Base-by-base conservation (phyloP, 2,888 invertebrate genomes). In the Drosophila greeni region DNA sequence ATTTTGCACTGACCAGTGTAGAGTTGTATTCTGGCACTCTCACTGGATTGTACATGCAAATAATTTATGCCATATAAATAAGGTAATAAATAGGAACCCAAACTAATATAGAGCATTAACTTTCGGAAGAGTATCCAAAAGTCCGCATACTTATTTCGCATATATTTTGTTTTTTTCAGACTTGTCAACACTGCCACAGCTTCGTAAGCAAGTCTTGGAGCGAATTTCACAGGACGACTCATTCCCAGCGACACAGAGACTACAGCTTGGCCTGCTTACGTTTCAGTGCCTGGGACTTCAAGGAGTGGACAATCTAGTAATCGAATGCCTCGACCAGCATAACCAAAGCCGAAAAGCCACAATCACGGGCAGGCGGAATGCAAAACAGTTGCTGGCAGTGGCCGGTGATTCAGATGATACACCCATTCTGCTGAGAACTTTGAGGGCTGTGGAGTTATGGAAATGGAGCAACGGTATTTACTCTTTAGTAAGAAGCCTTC, bases 381-480 rank as follows among this genome's bases (percentile, higher is more conserved):
- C 80, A 8, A 64, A 72, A 67, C 84, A 87, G 76, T 70, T 86
- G 69, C 34, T 70, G 1, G 29, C 49, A 20, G 33, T 39, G 26
- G 33, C 23, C 1, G n/a, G 36, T 23, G 29, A 31, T 31, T 47
- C 56, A 14, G 58, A 59, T 14, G 36, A 53, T 2, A 23, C 52
- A 23, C 12, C 58, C 8, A 9, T 75, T 20, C 43, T 59, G 5
- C 29, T 75, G 31, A 66, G 71, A 8, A 58, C 51, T 6, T 45
- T 61, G n/a, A 66, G 71, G 14, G 12, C 48, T 6, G 57, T 82
- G 12, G 84, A 81, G 42, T 39, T 79, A 14, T 81, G 84, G 80
- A 52, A n/a, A 29, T 86, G 40, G 78, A 85, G 54, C 18, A 57
- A 49, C 5, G 58, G 42, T 20, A 62, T 12, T 11, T 61, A 43